These are phyloP conservation scores for Panthera leo DNA, from an alignment of 2,113 vertebrate genomes.

Conservation along the genomic window DNA sequence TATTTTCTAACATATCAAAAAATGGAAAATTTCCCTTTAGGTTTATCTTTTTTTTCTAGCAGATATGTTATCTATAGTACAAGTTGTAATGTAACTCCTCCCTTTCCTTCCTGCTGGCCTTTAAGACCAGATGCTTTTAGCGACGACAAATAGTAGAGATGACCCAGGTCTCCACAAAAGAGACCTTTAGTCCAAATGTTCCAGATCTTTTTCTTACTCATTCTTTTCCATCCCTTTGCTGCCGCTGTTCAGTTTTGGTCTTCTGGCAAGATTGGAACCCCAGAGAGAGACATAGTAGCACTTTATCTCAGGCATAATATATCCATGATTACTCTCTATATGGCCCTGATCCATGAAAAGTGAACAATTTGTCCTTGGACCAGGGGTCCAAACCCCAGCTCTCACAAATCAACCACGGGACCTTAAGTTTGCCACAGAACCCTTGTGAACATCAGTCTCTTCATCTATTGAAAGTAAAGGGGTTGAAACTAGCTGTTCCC, in stretches of 20 bases:
- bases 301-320: neutral
- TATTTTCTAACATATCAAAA: slow-evolving; percentile 26
- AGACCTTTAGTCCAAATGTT: neutral
- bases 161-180: neutral
- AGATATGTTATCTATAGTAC: neutral
- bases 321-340: neutral
- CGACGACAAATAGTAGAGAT: neutral
- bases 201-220: neutral
- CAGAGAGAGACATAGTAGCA: neutral
- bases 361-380: neutral
- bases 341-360: neutral
- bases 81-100: neutral
- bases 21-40: neutral
- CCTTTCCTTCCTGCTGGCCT: neutral
- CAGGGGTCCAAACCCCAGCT: neutral
- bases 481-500: neutral
- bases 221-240: neutral
- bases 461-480: neutral
- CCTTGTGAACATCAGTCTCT: neutral
- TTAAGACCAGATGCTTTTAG: neutral
- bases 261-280: neutral
- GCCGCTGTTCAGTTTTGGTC: neutral
- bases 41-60: neutral
- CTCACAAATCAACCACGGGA: neutral
- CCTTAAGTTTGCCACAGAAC: neutral